Percentiles rank a stretch among this genome's conserved stretches.
Evolutionary conservation across 2,797 vertebrate species (phyloP).

Genomic region (Cheirogaleus major): DNA sequence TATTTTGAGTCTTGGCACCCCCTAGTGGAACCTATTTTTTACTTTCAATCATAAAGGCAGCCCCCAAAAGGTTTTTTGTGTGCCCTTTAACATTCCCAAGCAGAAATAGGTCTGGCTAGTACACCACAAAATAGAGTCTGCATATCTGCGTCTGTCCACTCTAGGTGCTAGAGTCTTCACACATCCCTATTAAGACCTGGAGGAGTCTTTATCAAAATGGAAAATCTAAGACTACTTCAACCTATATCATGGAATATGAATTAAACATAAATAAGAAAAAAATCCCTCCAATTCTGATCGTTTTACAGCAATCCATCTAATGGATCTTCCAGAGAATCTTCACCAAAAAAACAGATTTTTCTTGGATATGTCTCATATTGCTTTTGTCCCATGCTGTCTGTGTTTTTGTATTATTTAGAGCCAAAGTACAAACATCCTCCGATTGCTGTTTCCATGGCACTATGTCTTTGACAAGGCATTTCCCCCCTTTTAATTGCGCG

Average conservation of each 20-base stretch:
- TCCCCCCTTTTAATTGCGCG: background rate
- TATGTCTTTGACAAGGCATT: background rate
- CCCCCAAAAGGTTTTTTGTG: background rate
- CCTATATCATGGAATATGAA: background rate
- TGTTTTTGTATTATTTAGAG: background rate
- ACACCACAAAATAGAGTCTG: background rate
- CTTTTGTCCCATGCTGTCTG: background rate
- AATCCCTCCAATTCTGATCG: background rate
- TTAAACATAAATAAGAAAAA: background rate
- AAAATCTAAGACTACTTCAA: background rate
- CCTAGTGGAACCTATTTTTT: slow-evolving; percentile 55
- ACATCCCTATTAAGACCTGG: background rate
- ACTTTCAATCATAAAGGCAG: background rate
- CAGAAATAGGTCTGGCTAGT: too few species aligned
- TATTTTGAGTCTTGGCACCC: slow-evolving; percentile 53
- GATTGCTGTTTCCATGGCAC: background rate
- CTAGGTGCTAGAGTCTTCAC: background rate
- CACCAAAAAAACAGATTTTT: background rate
- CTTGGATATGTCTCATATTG: background rate
- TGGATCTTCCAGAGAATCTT: background rate
- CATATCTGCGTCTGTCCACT: background rate
- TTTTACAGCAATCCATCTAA: background rate
- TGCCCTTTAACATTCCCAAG: background rate
- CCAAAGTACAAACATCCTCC: background rate
- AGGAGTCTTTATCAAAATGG: background rate